Percentiles rank a stretch among this genome's conserved stretches.
Evolutionary conservation across 2,113 vertebrate species (phyloP).

Genomic region (Syrmaticus mikado): DNA sequence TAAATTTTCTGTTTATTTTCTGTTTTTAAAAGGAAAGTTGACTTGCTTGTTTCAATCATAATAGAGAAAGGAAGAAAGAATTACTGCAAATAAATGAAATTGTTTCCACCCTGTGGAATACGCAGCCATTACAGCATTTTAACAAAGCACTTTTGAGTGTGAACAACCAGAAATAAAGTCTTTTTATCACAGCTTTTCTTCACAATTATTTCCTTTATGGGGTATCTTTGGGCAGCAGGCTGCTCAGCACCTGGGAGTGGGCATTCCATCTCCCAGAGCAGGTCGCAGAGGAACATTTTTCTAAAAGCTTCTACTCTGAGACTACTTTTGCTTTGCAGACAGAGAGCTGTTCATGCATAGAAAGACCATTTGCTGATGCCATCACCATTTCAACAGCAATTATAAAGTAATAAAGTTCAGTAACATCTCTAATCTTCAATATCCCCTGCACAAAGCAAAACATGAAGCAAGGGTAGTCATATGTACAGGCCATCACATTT

Average conservation of each 20-base stretch:
- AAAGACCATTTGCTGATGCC: background rate
- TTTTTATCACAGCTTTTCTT: background rate
- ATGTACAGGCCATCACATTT: rapidly evolving
- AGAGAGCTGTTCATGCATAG: background rate
- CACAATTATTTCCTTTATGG: background rate
- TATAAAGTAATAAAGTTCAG: background rate
- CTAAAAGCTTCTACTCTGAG: background rate
- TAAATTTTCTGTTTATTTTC: background rate
- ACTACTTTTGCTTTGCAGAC: background rate
- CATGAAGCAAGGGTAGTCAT: background rate
- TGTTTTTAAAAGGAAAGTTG: background rate
- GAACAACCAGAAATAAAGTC: background rate
- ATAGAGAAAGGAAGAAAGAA: background rate
- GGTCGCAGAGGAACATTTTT: background rate
- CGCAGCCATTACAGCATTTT: background rate
- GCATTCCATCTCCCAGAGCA: background rate
- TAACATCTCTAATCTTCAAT: background rate
- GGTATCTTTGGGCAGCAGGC: background rate
- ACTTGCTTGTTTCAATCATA: background rate
- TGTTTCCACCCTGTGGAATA: background rate
- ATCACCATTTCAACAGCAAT: background rate
- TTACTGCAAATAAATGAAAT: background rate
- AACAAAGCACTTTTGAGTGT: background rate
- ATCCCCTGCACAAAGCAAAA: background rate
- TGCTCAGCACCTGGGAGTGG: background rate